Evolutionary conservation across 2,797 vertebrate species (phyloP), one percentile per base, ranked within the genome.

Genomic region (Hafferia zeledoni): DNA sequence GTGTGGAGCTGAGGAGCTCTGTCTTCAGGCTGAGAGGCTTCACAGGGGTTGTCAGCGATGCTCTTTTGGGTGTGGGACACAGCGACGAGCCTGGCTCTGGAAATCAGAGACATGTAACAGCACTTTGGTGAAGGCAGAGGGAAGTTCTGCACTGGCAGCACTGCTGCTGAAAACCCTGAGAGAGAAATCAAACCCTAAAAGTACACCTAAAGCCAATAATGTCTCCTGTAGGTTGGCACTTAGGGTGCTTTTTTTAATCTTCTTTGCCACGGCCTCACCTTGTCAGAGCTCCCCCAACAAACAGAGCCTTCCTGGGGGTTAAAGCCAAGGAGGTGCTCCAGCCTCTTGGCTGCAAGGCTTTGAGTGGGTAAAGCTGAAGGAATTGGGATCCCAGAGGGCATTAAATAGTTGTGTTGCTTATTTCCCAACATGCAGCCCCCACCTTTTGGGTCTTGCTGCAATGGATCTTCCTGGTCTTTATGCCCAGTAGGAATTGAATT

Each of bases 21-120:
- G 46, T 11, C 39, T 68, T 68, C 60, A 63, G 68, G 18, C 55
- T 69, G 37, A 43, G 35, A 59, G 15, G 19, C 28, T 89, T 52
- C 6, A 9, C 11, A 44, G 57, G 11, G 14, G 20, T 81, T 15
- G 7, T 30, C 44, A 55, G 35, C 0, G 0, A 17, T 35, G 23
- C 20, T 77, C 35, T 27, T 50, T 31, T 67, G 84, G 43, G 33
- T 55, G 37, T 7, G 13, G 82, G 31, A 22, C 43, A 15, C 1
- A 35, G n/a, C 0, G 0, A n/a, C 49, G 35, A 71, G 35, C 68
- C 24, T 13, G 18, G 20, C 35, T 57, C 69, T 86, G 47, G 30
- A 83, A 88, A 74, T n/a, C 2, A 49, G 78, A 49, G 47, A 10
- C 17, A 4, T 9, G 2, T 50, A 44, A 14, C 17, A 30, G 74